Evolutionary conservation across 1,140 invertebrate species (phyloP).

Genomic region (Aricia agestis): DNA sequence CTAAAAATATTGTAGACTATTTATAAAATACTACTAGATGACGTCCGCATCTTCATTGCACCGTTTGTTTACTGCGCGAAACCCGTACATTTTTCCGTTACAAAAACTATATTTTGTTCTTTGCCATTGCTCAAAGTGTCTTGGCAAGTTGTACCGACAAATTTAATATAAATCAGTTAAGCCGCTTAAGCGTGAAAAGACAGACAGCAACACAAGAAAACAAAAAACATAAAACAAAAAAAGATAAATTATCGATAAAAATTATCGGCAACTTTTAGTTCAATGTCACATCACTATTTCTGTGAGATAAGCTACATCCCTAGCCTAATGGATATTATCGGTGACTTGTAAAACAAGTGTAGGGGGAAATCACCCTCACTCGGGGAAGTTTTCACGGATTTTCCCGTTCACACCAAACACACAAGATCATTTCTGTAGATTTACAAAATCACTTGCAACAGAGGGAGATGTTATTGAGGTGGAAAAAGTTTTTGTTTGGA

Average conservation of each 20-base stretch:
- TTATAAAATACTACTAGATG: too few relatives aligned
- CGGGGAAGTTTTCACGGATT: not conserved
- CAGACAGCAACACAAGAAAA: too few relatives aligned
- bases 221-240: too few relatives aligned
- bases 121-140: too few relatives aligned
- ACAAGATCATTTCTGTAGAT: not conserved
- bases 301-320: constrained; percentile 5
- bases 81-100: too few relatives aligned
- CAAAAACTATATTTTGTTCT: too few relatives aligned
- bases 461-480: not conserved
- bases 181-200: too few relatives aligned
- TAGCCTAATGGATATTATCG: constrained; percentile 10
- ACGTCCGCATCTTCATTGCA: too few relatives aligned
- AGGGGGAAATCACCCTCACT: constrained; percentile 11
- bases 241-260: not conserved
- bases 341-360: constrained; percentile 13
- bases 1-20: too few relatives aligned
- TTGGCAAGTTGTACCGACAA: too few relatives aligned
- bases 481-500: not conserved
- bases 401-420: constrained; percentile 2
- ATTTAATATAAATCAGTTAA: too few relatives aligned
- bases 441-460: not conserved
- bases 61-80: too few relatives aligned
- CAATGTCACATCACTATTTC: not conserved
- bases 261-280: not conserved